A percentile compares a stretch with the other conserved stretches of the same genome.
These are phyloP conservation scores for Hylaeus anthracinus DNA, from an alignment of 1,140 invertebrate genomes.

Conservation along the genomic window DNA sequence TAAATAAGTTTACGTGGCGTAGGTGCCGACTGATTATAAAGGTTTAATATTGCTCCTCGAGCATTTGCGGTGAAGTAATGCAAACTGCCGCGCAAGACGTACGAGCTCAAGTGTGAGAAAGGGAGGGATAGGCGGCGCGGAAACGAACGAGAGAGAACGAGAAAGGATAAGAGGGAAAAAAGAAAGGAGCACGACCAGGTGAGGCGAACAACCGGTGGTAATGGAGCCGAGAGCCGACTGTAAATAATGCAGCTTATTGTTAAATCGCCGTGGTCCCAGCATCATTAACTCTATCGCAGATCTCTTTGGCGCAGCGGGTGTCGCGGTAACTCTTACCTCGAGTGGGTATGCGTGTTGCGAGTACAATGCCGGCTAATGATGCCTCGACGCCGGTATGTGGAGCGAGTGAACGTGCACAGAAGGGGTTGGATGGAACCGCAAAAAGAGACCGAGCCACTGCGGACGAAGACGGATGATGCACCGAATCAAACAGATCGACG, in stretches of 20 bases:
- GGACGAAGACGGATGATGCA: conserved; percentile 39
- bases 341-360: conserved; percentile 65
- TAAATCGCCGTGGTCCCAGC: conserved; percentile 71
- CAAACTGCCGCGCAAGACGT: conserved; percentile 49
- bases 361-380: conserved; percentile 75
- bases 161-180: conserved; percentile 11
- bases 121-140: conserved; percentile 10
- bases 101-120: conserved; percentile 16
- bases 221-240: conserved; percentile 66
- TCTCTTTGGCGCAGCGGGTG: conserved; percentile 74
- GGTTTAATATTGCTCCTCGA: conserved; percentile 58
- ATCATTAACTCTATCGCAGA: conserved; percentile 77
- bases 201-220: conserved; percentile 67
- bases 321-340: conserved; percentile 73
- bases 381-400: conserved; percentile 67
- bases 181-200: conserved; percentile 56
- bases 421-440: conserved; percentile 28
- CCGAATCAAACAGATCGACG: conserved; percentile 2
- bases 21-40: conserved; percentile 67
- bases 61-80: conserved; percentile 58
- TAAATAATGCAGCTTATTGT: conserved; percentile 78
- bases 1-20: conserved; percentile 57
- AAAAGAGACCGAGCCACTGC: conserved; percentile 43
- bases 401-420: conserved; percentile 41
- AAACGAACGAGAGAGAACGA: conserved; percentile 10